These are phyloP conservation scores for Boleophthalmus pectinirostris DNA, from an alignment of 2,113 vertebrate species.

Conservation along the genomic window DNA sequence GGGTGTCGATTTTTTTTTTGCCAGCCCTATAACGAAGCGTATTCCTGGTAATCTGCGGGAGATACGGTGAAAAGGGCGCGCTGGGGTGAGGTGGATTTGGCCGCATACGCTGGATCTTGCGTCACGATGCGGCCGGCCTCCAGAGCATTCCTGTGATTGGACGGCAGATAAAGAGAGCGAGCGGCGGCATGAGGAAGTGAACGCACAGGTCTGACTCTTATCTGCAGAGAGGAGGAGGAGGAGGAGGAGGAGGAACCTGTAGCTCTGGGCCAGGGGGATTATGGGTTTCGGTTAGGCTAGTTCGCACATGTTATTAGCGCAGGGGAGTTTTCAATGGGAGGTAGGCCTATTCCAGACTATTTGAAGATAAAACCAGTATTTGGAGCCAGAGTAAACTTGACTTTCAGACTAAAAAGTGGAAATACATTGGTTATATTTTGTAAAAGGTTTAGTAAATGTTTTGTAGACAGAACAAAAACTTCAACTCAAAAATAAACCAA, in stretches of 20 bases:
- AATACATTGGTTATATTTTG: not conserved
- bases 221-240: not conserved
- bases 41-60: too few relatives aligned
- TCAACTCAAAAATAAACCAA: too few relatives aligned
- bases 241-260: conserved; percentile 10
- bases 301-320: not conserved
- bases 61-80: too few relatives aligned
- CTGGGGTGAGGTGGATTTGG: not conserved
- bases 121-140: conserved; percentile 25
- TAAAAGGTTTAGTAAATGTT: not conserved
- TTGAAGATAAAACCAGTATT: too few relatives aligned
- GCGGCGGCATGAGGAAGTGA: conserved; percentile 1
- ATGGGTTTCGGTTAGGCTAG: not conserved
- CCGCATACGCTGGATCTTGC: conserved; percentile 24
- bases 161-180: conserved; percentile 27
- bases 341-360: not conserved
- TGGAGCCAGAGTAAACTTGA: too few relatives aligned
- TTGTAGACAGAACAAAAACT: not conserved
- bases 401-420: too few relatives aligned
- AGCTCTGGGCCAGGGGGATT: not conserved
- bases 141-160: conserved; percentile 39
- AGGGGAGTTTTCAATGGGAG: not conserved
- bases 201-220: not conserved
- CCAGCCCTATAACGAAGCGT: too few relatives aligned
- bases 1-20: too few relatives aligned